Conservation (phyloP, 2,113 vertebrate species). For the Saccopteryx leptura region DNA sequence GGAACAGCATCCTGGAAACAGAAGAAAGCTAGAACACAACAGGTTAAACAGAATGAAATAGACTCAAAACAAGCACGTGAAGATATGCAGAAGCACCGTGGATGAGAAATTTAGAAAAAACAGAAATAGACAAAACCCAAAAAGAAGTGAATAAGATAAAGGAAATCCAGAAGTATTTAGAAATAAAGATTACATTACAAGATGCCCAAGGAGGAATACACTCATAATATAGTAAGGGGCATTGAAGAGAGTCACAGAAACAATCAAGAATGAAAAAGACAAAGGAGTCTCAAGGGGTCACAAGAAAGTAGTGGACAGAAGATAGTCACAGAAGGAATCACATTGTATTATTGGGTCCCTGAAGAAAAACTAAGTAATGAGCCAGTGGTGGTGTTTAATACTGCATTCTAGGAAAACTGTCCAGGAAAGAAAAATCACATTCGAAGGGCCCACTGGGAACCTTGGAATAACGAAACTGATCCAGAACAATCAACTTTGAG, state of each 20-base stretch:
- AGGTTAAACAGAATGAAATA: background rate
- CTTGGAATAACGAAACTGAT: background rate
- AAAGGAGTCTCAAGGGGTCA: background rate
- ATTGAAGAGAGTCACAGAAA: background rate
- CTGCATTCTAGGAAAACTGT: background rate
- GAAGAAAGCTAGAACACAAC: background rate
- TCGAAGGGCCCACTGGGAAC: background rate
- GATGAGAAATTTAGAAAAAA: background rate
- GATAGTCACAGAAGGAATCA: background rate
- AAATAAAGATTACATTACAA: constrained; percentile 8
- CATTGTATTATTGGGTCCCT: background rate
- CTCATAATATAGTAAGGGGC: background rate
- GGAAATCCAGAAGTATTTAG: background rate
- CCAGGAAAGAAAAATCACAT: background rate
- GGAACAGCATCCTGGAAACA: background rate
- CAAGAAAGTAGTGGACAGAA: background rate
- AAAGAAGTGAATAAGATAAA: constrained; percentile 6
- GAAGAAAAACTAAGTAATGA: background rate
- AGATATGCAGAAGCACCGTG: background rate
- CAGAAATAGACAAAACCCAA: background rate
- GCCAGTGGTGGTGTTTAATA: background rate
- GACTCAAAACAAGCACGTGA: background rate
- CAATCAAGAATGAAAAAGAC: background rate
- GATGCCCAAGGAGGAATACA: background rate
- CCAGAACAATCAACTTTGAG: background rate